Base-by-base conservation (phyloP, 1,140 invertebrate genomes). In the Aphis craccivora region DNA sequence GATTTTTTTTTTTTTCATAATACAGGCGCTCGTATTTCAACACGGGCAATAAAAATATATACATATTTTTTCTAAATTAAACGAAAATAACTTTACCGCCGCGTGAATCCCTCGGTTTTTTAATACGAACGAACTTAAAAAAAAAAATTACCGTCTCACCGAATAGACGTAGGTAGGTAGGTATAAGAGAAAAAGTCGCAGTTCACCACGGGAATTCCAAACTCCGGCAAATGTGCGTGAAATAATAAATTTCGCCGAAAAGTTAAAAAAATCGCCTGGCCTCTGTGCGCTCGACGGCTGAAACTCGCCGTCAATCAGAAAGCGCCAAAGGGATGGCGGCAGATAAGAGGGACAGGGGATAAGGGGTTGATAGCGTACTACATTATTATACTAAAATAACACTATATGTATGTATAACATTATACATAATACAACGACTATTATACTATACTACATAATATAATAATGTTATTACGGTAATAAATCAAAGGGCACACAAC, bases 401-500 rank as follows among this genome's bases (percentile, higher is more conserved):
- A 84, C 23, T 45, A 87, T 87, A n/a, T 87, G 23, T 25, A 25
- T 43, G 37, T 84, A 84, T 84, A 84, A 43, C 37, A 40, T 43
- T 40, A 25, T 40, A 76, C 60, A 76, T 40, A 25, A 40, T 87
- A 87, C 84, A 45, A 87, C 84, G 84, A 14, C 23, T 87, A 87
- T 45, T n/a, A 87, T 87, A 48, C 37, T 40, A 37, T 53, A 88
- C 43, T 88, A 45, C 51, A 88, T 25, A n/a, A 11, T n/a, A 25
- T 55, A 11, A 55, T 40, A 90, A 55, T 40, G 88, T 90, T 88
- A 55, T 90, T 60, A 90, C 37, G 53, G 53, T 90, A 60, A 90
- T 90, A 90, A 90, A 90, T 90, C 88, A 90, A 90, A 90, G 53
- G 88, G 35, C 88, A 37, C n/a, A 89, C 40, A 30, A 86, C 84